Percentiles rank a stretch among this genome's conserved stretches.
Evolutionary conservation across 1,140 invertebrate species (phyloP).

Genomic region (Pogonognathellus flavescens): DNA sequence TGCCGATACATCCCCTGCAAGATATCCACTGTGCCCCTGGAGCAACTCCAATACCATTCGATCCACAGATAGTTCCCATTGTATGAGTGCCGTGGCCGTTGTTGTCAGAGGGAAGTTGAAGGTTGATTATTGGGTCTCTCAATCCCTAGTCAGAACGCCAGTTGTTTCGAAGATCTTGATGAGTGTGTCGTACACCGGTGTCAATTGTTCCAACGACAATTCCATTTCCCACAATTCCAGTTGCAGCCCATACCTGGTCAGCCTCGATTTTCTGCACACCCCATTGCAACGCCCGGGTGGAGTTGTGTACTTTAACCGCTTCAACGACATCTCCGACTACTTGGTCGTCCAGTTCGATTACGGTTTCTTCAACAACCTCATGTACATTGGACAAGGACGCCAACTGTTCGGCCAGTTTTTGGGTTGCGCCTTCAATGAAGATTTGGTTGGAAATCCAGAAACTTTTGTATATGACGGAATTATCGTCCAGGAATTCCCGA

Average conservation of each 20-base stretch:
- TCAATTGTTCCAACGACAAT: neutral
- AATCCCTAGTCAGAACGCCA: neutral
- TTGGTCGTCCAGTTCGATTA: constrained; percentile 6
- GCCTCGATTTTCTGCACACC: neutral
- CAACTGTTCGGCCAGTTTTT: neutral
- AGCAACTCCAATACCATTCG: constrained; percentile 11
- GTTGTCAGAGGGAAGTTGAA: neutral
- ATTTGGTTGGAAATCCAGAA: no score
- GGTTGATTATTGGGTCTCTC: neutral
- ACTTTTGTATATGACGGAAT: neutral
- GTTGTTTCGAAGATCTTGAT: neutral
- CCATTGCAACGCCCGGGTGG: neutral
- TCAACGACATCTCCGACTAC: constrained; percentile 5
- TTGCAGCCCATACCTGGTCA: neutral
- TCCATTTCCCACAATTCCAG: neutral
- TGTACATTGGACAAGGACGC: neutral
- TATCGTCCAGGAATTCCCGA: neutral
- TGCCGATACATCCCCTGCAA: constrained; percentile 19
- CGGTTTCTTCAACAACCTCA: constrained; percentile 26
- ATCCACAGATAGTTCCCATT: neutral
- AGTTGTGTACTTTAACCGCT: neutral
- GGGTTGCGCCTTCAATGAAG: constrained; percentile 34
- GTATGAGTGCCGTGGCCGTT: neutral
- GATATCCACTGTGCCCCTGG: constrained; percentile 48
- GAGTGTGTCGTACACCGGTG: neutral